Evolutionary conservation across 1,140 invertebrate genomes (phyloP).

Genomic region (Ridgeia piscesae): DNA sequence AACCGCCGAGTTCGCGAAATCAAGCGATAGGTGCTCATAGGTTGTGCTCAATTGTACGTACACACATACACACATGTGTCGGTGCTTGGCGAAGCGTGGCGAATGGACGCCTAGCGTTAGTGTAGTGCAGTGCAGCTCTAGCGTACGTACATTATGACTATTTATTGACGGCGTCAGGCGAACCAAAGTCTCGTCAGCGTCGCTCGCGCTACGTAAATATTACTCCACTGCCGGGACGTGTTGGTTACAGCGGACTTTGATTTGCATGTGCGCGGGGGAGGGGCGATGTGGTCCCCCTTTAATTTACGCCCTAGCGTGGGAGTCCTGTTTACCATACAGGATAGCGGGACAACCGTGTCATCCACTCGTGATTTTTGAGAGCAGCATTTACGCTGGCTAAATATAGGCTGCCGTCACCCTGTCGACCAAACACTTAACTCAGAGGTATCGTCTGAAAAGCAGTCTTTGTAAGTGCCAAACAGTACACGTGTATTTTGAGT

Average conservation of each 20-base stretch:
- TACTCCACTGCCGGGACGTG: not conserved
- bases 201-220: not conserved
- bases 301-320: not conserved
- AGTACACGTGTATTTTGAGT: not conserved
- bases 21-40: not conserved
- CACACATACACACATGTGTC: not conserved
- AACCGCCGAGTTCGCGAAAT: not conserved
- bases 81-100: not conserved
- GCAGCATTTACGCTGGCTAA: not conserved
- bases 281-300: not conserved
- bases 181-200: too few species aligned
- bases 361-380: not conserved
- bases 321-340: not conserved
- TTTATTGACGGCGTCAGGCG: not conserved
- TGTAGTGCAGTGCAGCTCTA: not conserved
- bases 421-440: not conserved
- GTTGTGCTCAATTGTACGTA: not conserved
- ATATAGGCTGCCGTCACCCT: not conserved
- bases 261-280: not conserved
- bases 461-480: not conserved
- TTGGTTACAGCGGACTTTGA: not conserved
- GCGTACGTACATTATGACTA: not conserved
- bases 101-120: not conserved
- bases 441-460: not conserved
- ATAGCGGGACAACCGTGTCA: not conserved